These are phyloP conservation scores for Ganaspis brasiliensis DNA, from an alignment of 2,888 invertebrate species.

Conservation along the genomic window DNA sequence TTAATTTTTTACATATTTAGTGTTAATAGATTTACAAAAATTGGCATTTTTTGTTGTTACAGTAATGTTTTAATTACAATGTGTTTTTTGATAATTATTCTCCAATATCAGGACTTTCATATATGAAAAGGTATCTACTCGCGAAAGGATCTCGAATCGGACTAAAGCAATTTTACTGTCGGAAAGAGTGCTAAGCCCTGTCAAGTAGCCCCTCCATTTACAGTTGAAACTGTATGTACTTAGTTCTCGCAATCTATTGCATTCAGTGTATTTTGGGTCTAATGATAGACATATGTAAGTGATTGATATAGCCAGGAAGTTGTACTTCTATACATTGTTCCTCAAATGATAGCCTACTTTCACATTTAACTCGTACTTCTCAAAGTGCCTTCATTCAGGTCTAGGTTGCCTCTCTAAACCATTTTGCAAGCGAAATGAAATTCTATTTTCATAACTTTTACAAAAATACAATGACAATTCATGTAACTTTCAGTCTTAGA, in stretches of 20 bases:
- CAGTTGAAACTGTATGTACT: slow-evolving; percentile 39
- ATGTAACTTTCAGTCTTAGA: too few relatives aligned
- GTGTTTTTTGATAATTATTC: neutral
- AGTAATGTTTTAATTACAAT: slow-evolving; percentile 1
- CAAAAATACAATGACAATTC: too few relatives aligned
- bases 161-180: slow-evolving; percentile 36
- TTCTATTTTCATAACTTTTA: neutral
- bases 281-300: slow-evolving; percentile 27
- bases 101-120: slow-evolving; percentile 1
- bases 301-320: slow-evolving; percentile 9
- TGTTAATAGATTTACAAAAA: neutral
- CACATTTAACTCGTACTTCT: slow-evolving; percentile 7
- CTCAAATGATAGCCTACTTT: slow-evolving; percentile 35
- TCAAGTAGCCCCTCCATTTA: slow-evolving; percentile 56
- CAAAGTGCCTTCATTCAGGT: slow-evolving; percentile 19
- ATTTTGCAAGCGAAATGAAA: neutral
- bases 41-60: neutral
- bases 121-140: neutral
- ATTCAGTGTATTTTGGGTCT: slow-evolving; percentile 21
- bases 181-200: slow-evolving; percentile 47
- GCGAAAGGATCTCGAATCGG: slow-evolving; percentile 31
- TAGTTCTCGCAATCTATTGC: slow-evolving; percentile 18
- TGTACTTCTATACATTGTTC: slow-evolving; percentile 29
- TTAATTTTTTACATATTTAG: neutral
- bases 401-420: slow-evolving; percentile 18